A percentile compares a stretch with the other conserved stretches of the same genome.
Conservation (phyloP, 1,140 invertebrate genomes). For the Anastrepha ludens region DNA sequence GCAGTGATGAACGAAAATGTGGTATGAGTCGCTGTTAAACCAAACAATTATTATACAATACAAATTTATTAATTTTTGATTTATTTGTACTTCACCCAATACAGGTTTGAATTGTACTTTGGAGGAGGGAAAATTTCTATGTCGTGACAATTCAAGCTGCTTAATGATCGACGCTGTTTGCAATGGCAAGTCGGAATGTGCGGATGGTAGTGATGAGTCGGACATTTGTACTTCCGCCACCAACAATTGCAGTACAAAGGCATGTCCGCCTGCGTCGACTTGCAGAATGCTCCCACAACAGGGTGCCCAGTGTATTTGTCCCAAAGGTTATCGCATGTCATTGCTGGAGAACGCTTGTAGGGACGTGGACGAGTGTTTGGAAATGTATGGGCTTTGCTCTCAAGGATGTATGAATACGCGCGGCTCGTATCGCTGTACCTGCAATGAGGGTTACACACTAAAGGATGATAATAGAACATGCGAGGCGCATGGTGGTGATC, state of each 20-base stretch:
- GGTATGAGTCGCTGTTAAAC: conserved; percentile 75
- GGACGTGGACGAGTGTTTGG: conserved; percentile 89
- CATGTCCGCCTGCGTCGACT: conserved; percentile 60
- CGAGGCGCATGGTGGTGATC: conserved; percentile 79
- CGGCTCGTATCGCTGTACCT: conserved; percentile 87
- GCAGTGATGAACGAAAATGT: conserved; percentile 80
- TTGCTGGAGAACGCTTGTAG: conserved; percentile 69
- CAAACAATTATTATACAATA: too few relatives aligned
- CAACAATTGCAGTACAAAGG: conserved; percentile 61
- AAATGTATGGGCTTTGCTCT: conserved; percentile 84
- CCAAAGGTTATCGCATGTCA: conserved; percentile 70
- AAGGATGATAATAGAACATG: conserved; percentile 82
- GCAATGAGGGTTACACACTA: conserved; percentile 84
- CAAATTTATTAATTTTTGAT: neutral
- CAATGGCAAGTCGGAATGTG: conserved; percentile 75
- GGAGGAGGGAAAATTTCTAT: conserved; percentile 66
- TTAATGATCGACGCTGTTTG: conserved; percentile 78
- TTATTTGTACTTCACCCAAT: neutral
- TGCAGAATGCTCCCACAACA: conserved; percentile 68
- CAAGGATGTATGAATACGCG: conserved; percentile 87
- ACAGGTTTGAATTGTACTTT: conserved; percentile 58
- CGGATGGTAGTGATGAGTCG: conserved; percentile 73
- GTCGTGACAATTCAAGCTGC: conserved; percentile 75
- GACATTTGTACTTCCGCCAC: conserved; percentile 63
- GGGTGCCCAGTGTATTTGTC: conserved; percentile 76